Evolutionary conservation across 2,888 invertebrate species (phyloP).

Genomic region (Dasysyrphus tricinctus): DNA sequence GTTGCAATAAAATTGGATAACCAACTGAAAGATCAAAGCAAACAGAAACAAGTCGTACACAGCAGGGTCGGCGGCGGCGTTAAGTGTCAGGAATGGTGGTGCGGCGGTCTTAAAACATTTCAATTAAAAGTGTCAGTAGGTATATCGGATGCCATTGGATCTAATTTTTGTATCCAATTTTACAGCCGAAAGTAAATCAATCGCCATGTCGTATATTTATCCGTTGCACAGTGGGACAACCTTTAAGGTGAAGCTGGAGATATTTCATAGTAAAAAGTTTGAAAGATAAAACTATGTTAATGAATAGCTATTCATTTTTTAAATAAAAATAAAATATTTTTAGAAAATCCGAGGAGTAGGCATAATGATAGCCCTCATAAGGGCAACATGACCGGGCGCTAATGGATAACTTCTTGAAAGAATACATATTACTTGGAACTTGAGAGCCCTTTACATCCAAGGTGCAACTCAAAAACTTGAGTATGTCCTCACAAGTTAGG

Average conservation of each 20-base stretch:
- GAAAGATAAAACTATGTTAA: no score
- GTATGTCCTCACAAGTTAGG: no score
- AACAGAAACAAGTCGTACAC: slow-evolving; percentile 34
- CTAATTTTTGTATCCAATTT: slow-evolving; percentile 14
- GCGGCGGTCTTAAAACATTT: slow-evolving; percentile 48
- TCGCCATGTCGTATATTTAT: not conserved
- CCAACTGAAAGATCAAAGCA: slow-evolving; percentile 51
- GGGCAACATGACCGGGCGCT: no score
- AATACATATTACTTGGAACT: no score
- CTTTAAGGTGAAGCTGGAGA: not conserved
- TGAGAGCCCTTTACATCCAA: no score
- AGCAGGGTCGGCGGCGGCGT: slow-evolving; percentile 48
- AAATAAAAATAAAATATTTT: no score
- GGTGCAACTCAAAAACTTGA: no score
- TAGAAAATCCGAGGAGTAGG: no score
- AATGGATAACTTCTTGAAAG: no score
- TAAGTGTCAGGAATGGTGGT: slow-evolving; percentile 50
- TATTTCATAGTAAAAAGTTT: no score
- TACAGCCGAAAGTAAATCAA: slow-evolving; percentile 25
- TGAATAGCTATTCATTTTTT: no score
- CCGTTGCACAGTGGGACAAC: not conserved
- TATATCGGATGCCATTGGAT: slow-evolving; percentile 19
- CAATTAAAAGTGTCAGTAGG: slow-evolving; percentile 60
- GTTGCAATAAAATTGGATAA: not conserved
- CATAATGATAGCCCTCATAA: no score